These are phyloP conservation scores for Amazonetta brasiliensis DNA, from an alignment of 2,797 vertebrate species.

Conservation along the genomic window DNA sequence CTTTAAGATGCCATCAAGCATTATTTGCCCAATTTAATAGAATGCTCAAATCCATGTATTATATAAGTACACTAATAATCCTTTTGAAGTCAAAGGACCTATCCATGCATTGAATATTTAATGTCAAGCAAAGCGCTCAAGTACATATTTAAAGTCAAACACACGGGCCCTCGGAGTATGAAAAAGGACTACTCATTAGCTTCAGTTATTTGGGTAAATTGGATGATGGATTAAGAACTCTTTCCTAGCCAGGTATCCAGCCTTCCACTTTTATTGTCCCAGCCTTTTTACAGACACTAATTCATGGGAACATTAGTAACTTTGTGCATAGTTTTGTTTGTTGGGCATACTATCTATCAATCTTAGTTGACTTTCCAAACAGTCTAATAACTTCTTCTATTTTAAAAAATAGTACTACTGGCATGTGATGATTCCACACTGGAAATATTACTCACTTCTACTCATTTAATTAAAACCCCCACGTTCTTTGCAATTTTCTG, in stretches of 20 bases:
- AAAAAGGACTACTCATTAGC: background rate
- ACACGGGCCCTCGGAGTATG: background rate
- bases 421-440: background rate
- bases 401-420: background rate
- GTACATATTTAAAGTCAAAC: background rate
- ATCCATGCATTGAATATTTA: background rate
- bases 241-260: background rate
- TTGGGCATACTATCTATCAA: background rate
- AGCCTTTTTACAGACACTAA: background rate
- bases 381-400: background rate
- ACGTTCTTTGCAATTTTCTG: background rate
- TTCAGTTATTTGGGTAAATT: background rate
- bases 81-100: background rate
- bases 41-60: background rate
- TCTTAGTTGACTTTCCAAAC: accelerated
- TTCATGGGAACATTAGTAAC: background rate
- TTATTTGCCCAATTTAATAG: background rate
- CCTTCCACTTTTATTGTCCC: background rate
- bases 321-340: background rate
- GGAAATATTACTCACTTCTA: background rate
- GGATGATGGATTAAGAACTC: background rate
- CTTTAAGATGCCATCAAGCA: background rate
- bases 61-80: background rate
- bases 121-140: background rate
- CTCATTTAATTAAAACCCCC: background rate